These are phyloP conservation scores for Hycleus phaleratus DNA, from an alignment of 1,140 invertebrate species.

Conservation along the genomic window DNA sequence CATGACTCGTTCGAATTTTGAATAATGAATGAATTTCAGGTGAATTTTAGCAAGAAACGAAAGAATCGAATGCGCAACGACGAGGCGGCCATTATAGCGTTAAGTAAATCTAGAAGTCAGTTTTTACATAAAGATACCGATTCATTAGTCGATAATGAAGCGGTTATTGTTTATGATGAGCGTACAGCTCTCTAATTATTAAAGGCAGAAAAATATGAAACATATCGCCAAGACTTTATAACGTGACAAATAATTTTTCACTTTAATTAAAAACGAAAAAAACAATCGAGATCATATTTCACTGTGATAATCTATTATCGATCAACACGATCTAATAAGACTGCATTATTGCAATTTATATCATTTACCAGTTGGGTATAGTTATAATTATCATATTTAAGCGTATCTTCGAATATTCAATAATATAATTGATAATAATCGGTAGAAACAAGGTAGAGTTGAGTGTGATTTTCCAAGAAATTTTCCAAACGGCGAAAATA, in stretches of 20 bases:
- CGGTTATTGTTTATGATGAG: conserved; percentile 67
- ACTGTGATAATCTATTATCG: too few relatives aligned
- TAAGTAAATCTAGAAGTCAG: conserved; percentile 63
- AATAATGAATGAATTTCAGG: conserved; percentile 41
- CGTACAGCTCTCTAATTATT: conserved; percentile 55
- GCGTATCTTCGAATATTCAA: too few relatives aligned
- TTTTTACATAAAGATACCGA: conserved; percentile 53
- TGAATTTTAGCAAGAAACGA: conserved; percentile 62
- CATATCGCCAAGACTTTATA: conserved; percentile 5
- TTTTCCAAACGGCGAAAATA: too few relatives aligned
- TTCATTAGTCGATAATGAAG: conserved; percentile 56
- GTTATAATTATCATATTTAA: too few relatives aligned
- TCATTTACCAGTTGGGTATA: too few relatives aligned
- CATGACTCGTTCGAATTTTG: background rate
- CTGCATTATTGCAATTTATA: too few relatives aligned
- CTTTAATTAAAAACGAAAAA: too few relatives aligned
- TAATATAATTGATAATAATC: too few relatives aligned
- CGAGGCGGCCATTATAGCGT: conserved; percentile 64
- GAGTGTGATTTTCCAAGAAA: too few relatives aligned
- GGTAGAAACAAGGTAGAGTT: too few relatives aligned
- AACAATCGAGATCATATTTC: too few relatives aligned
- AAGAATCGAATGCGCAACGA: conserved; percentile 67
- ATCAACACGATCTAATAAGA: too few relatives aligned
- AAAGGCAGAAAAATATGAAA: background rate
- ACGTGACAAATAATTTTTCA: conserved; percentile 11